Evolutionary conservation across 2,113 vertebrate species (phyloP).

Genomic region (Pionites leucogaster): DNA sequence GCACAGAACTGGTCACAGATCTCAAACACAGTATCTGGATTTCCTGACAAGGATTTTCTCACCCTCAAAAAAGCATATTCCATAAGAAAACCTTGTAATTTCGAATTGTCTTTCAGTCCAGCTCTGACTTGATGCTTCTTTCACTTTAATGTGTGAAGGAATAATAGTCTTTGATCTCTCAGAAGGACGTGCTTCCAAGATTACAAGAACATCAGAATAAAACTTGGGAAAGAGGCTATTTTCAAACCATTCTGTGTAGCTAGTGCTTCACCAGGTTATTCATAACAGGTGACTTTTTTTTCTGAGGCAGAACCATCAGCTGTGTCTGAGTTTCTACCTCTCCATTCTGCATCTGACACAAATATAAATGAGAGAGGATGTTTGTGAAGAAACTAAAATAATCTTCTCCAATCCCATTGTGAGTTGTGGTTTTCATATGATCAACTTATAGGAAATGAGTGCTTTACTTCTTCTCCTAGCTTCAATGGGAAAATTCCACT

Average conservation of each 20-base stretch:
- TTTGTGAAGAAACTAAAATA: background rate
- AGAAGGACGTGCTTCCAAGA: background rate
- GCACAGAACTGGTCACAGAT: background rate
- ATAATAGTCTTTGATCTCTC: background rate
- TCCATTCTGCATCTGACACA: background rate
- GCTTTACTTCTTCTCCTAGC: background rate
- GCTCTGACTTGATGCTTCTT: constrained; percentile 32
- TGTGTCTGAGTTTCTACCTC: background rate
- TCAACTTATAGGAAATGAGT: background rate
- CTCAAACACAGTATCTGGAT: background rate
- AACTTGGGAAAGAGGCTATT: background rate
- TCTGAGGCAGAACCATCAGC: background rate
- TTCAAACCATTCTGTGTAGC: background rate
- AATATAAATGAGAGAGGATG: background rate
- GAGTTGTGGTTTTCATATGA: background rate
- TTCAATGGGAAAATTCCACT: background rate
- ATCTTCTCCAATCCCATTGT: background rate
- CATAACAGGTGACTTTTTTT: background rate
- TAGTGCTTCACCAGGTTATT: background rate
- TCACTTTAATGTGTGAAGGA: constrained; percentile 30
- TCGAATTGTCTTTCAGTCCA: background rate
- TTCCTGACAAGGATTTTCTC: constrained; percentile 11
- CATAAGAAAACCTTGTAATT: background rate
- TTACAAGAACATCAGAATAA: background rate
- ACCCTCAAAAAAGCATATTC: background rate